phyloP scores from a whole-genome alignment of 2,113 vertebrate genomes.

The Hoplias malabaricus region DNA sequence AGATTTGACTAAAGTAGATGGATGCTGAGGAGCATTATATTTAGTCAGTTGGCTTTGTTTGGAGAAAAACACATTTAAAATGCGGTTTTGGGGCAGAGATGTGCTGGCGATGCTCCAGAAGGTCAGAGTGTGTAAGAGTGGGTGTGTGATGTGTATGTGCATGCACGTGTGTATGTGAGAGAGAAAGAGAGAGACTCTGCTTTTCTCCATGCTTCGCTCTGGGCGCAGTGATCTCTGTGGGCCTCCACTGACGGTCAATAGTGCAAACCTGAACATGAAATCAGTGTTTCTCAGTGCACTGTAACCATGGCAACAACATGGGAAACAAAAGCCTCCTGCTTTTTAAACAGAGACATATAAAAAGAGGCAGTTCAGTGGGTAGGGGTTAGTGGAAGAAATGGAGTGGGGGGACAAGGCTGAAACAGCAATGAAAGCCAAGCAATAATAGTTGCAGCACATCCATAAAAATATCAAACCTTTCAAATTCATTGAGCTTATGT shows the following conservation, averaged over 20 bases:
- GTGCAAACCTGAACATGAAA: conserved; percentile 50
- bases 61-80: neutral
- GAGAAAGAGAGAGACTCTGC: conserved; percentile 4
- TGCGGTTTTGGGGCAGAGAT: neutral
- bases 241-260: conserved; percentile 37
- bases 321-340: conserved; percentile 45
- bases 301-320: conserved; percentile 51
- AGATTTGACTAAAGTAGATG: neutral
- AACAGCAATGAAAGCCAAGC: neutral
- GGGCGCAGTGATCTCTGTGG: conserved; percentile 6
- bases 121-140: conserved; percentile 31
- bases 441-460: neutral
- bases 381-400: neutral
- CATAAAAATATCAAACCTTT: neutral
- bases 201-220: neutral
- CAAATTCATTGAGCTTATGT: neutral
- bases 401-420: neutral
- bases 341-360: conserved; percentile 22
- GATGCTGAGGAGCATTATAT: neutral
- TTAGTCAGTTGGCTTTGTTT: neutral
- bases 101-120: neutral
- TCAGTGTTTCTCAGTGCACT: conserved; percentile 32
- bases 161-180: conserved; percentile 19
- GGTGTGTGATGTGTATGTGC: neutral
- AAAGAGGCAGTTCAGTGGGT: neutral